Base-by-base conservation (phyloP, 2,113 vertebrate genomes). In the Laticauda laticaudata region DNA sequence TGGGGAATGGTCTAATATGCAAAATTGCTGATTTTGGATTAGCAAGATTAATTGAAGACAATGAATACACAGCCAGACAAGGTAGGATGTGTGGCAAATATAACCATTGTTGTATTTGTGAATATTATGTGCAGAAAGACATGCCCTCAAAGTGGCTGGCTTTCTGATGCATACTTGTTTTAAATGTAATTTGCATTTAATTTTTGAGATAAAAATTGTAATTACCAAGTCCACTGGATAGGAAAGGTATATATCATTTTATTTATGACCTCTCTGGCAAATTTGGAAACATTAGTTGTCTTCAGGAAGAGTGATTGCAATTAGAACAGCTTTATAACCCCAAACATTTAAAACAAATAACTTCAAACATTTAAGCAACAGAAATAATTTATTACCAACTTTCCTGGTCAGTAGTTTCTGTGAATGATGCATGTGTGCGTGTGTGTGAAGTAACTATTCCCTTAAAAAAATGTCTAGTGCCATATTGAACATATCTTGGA, bases 21-120 rank as follows among this genome's bases (percentile, higher is more conserved):
- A 99, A 99, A 98, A 99, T 99, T 61, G 99, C 99, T 0, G 99
- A 99, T 96, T 99, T 99, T 0, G 99, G 99, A 45, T 95, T 99
- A 96, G 99, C 99, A 92, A 97, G 99, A 91, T 97, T 99, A 95
- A 99, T 99, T 89, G 99, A 99, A 96, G 99, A 99, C 97, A 99
- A 99, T 0, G 99, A 99, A 88, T 99, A 99, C 96, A 99, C 99
- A 0, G 99, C 99, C 53, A 98, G 99, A 92, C 99, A 99, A 98
- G 99, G 99, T 99, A 96, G 91, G 93, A 45, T 3, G 11, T 48
- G 86, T 1, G 0, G 90, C 75, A 4, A 0, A 0, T 2, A 0
- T 21, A 64, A 91, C 23, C 15, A 88, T 29, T 26, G 69, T 20
- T 34, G 2, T 39, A 75, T 0, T 15, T 93, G 69, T 10, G 88